Evolutionary conservation across 2,797 vertebrate genomes (phyloP), one percentile per base, ranked within the genome.

Genomic region (Hirundo rustica): DNA sequence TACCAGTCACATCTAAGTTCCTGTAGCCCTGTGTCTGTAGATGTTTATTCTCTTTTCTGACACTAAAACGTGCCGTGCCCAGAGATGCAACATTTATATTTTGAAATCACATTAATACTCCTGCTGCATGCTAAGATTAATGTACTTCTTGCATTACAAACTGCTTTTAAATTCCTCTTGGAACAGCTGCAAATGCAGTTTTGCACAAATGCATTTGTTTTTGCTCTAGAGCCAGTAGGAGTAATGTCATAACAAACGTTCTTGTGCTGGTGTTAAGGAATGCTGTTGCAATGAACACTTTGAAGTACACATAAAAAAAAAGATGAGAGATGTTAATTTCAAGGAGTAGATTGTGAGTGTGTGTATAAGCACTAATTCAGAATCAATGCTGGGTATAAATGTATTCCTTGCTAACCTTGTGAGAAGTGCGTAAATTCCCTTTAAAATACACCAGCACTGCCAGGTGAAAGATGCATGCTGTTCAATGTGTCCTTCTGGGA

Each of bases 111-210:
- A 88, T 95, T 93, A 96, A 74, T 88, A 88, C 32, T 47, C 65
- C 92, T 91, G 27, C 19, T 85, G 15, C 13, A 45, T 27, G 55
- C 80, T 85, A 76, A 94, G 78, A 88, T 89, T 91, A 88, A 64
- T 84, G 58, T 68, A 94, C 12, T 25, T 92, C 32, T 93, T 70
- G 57, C 38, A 32, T 85, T 66, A 70, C 18, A 47, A 95, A 82
- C 50, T 78, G 60, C 38, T 94, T 95, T 71, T 87, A 83, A 91
- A 73, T 92, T 91, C 29, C 30, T 65, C 9, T 18, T 68, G 53
- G 78, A 93, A 45, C 67, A 94, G 65, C 47, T 96, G 86, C 50
- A 85, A 93, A 89, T 70, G 76, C 81, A 80, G 64, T 93, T 96
- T 83, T 81, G 80, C 55, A 51, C 67, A 95, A 90, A 70, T 61